Conservation (phyloP, 2,113 vertebrate genomes). For the Scomber scombrus region DNA sequence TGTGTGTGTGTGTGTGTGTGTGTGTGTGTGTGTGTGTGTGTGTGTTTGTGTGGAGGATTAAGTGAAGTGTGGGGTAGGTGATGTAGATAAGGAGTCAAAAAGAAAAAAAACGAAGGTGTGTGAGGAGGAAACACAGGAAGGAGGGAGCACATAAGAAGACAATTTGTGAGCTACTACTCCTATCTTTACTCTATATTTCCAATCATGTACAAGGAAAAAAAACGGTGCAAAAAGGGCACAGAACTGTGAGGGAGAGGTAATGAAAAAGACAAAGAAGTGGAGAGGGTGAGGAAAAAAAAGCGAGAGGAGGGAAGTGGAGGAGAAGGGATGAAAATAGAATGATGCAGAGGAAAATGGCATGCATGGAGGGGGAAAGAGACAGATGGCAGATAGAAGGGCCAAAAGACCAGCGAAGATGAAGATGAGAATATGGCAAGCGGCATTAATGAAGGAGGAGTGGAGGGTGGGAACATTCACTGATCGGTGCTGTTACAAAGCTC, state of each 20-base stretch:
- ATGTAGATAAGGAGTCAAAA: conserved; percentile 48
- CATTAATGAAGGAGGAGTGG: conserved; percentile 54
- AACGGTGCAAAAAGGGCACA: conserved; percentile 11
- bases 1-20: conserved; percentile 7
- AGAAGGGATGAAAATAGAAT: conserved; percentile 13
- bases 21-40: conserved; percentile 11
- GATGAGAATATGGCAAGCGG: conserved; percentile 32
- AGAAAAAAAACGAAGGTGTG: conserved; percentile 10
- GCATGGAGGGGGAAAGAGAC: conserved; percentile 22
- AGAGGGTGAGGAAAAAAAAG: conserved; percentile 13
- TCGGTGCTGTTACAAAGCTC: conserved; percentile 21
- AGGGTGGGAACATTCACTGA: conserved; percentile 35
- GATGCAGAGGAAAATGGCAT: conserved; percentile 18
- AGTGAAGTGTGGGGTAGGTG: conserved; percentile 24
- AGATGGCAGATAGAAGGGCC: conserved; percentile 39
- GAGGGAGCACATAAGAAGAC: conserved; percentile 26
- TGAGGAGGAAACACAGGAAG: conserved; percentile 16
- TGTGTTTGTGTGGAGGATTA: conserved; percentile 14
- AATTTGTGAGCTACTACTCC: conserved; percentile 15
- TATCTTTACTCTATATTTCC: conserved; percentile 6
- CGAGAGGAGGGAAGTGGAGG: background rate
- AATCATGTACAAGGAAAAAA: conserved; percentile 27
- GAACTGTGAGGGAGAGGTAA: conserved; percentile 22
- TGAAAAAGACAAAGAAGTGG: conserved; percentile 21
- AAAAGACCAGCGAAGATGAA: conserved; percentile 32